Conservation (phyloP, 2,113 vertebrate species). For the Cyanoliseus patagonus region DNA sequence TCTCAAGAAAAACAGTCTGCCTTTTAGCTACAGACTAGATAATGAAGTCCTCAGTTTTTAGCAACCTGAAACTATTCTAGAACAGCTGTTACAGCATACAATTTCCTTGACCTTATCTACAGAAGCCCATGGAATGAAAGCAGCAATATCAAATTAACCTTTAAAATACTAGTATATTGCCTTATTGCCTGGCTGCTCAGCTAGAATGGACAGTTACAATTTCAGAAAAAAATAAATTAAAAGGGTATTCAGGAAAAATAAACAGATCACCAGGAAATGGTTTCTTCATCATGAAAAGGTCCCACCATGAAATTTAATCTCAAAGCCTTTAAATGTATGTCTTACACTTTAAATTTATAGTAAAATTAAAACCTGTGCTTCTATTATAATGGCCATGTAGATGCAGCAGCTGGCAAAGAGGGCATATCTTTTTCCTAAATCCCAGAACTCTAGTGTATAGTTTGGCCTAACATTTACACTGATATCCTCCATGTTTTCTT, state of each 20-base stretch:
- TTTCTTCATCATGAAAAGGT: not conserved
- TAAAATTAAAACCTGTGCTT: not conserved
- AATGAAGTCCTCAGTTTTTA: not conserved
- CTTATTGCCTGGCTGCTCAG: not conserved
- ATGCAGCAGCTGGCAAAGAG: not conserved
- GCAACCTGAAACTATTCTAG: not conserved
- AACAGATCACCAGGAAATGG: not conserved
- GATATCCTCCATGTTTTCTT: not conserved
- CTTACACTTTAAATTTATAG: not conserved
- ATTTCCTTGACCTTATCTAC: not conserved
- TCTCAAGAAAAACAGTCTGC: not conserved
- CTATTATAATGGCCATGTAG: not conserved
- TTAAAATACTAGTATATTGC: not conserved
- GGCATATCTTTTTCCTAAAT: not conserved
- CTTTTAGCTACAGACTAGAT: not conserved
- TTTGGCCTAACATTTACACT: not conserved
- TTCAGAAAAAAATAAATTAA: not conserved
- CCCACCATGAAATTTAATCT: not conserved
- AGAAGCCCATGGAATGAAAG: not conserved
- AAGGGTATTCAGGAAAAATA: not conserved
- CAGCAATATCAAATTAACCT: not conserved
- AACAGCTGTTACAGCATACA: not conserved
- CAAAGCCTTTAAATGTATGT: not conserved
- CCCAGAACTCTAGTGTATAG: not conserved
- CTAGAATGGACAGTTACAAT: not conserved